Conservation (phyloP, 1,140 invertebrate genomes). For the Conopomorpha cramerella region DNA sequence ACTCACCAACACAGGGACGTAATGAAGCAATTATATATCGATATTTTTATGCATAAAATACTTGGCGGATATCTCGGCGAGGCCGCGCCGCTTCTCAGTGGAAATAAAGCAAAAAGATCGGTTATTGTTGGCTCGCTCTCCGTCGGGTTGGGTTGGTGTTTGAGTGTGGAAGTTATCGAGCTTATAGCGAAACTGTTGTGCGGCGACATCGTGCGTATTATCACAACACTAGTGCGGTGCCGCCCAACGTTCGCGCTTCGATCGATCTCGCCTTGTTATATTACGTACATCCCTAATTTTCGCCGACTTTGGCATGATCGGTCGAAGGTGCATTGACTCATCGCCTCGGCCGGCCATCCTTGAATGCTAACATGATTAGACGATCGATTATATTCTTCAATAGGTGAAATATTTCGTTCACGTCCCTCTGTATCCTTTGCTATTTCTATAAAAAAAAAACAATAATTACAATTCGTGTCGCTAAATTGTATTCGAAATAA, state of each 20-base stretch:
- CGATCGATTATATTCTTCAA: no score
- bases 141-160: conserved; percentile 47
- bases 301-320: conserved; percentile 55
- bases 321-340: no score
- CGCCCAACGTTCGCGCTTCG: conserved; percentile 55
- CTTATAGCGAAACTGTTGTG: conserved; percentile 57
- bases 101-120: conserved; percentile 50
- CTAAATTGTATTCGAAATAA: no score
- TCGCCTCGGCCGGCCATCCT: no score
- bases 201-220: conserved; percentile 55
- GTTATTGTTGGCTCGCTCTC: conserved; percentile 44
- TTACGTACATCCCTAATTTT: conserved; percentile 49
- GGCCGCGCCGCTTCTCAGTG: conserved; percentile 27
- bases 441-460: no score
- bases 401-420: no score
- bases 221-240: conserved; percentile 50
- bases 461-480: no score
- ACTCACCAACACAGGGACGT: conserved; percentile 57
- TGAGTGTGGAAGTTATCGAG: conserved; percentile 59
- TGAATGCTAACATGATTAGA: no score
- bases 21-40: conserved; percentile 62
- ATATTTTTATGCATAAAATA: conserved; percentile 61
- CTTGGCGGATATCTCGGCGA: conserved; percentile 48
- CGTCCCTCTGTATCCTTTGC: no score
- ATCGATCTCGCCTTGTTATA: conserved; percentile 52